These are phyloP conservation scores for Regulus satrapa DNA, from an alignment of 2,113 vertebrate genomes.

Conservation along the genomic window DNA sequence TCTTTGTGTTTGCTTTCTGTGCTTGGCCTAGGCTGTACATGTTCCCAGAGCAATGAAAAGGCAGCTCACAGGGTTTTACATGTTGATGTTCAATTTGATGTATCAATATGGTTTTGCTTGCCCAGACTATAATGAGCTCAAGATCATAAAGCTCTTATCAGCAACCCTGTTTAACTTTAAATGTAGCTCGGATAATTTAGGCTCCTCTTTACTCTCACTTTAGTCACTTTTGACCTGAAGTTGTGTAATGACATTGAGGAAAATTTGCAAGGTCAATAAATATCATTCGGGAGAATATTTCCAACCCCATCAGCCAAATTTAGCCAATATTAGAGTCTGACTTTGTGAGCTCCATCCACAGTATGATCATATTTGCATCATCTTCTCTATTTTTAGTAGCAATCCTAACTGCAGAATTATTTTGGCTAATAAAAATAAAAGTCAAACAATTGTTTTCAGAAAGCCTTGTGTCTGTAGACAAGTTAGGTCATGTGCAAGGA, in stretches of 20 bases:
- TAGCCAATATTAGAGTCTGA: neutral
- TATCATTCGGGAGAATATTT: slow-evolving; percentile 8
- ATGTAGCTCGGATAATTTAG: slow-evolving; percentile 14
- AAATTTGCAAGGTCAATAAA: slow-evolving; percentile 55
- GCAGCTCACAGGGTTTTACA: neutral
- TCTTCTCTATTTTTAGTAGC: neutral
- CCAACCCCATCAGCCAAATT: neutral
- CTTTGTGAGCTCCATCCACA: neutral
- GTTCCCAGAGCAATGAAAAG: slow-evolving; percentile 7
- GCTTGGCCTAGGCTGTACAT: neutral
- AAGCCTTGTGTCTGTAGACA: neutral
- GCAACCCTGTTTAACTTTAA: slow-evolving; percentile 48
- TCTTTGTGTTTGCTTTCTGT: neutral
- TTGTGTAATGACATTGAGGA: slow-evolving; percentile 4
- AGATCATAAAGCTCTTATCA: slow-evolving; percentile 56
- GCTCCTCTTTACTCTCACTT: neutral
- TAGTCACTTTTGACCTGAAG: slow-evolving; percentile 41
- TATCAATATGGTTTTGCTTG: slow-evolving; percentile 59
- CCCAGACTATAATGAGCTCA: slow-evolving; percentile 51
- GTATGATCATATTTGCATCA: rapidly evolving
- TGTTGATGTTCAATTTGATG: slow-evolving; percentile 52
- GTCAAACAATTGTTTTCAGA: neutral
- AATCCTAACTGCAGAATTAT: neutral
- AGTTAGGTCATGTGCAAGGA: neutral
- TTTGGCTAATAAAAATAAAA: neutral